Percentiles rank a stretch among this genome's conserved stretches.
Conservation (phyloP, 2,888 invertebrate genomes). For the Chrysodeixis includens region DNA sequence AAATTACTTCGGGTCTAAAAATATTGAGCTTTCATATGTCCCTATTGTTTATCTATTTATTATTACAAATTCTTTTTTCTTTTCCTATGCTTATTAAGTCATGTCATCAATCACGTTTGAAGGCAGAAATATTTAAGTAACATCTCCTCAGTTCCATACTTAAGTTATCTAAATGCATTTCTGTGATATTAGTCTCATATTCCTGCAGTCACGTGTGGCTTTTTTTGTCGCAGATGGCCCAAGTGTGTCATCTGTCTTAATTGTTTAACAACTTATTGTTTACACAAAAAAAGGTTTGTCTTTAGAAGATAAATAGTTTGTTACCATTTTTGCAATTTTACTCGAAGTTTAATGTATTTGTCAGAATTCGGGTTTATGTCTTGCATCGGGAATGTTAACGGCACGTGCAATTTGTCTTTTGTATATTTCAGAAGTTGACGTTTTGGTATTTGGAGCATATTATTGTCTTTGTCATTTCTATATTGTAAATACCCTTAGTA, state of each 20-base stretch:
- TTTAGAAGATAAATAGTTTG: slow-evolving; percentile 47
- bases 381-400: slow-evolving; percentile 53
- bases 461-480: slow-evolving; percentile 63
- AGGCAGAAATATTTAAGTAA: slow-evolving; percentile 25
- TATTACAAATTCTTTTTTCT: too few relatives aligned
- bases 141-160: slow-evolving; percentile 45
- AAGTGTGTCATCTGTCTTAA: slow-evolving; percentile 79
- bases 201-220: slow-evolving; percentile 74
- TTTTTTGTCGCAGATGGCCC: slow-evolving; percentile 74
- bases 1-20: too few relatives aligned
- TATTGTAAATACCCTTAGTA: slow-evolving; percentile 59
- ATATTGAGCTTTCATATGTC: too few relatives aligned
- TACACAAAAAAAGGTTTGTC: slow-evolving; percentile 58
- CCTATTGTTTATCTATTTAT: too few relatives aligned
- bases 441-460: slow-evolving; percentile 61
- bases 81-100: not conserved
- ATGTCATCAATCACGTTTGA: not conserved
- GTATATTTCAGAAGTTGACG: slow-evolving; percentile 57
- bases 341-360: slow-evolving; percentile 49
- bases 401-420: slow-evolving; percentile 71
- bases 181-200: slow-evolving; percentile 76
- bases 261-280: slow-evolving; percentile 80
- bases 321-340: slow-evolving; percentile 50
- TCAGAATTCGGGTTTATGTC: slow-evolving; percentile 53
- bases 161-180: slow-evolving; percentile 58